Percentiles rank a stretch among this genome's conserved stretches.
Evolutionary conservation across 2,888 invertebrate species (phyloP).

Genomic region (Tenthredo distinguenda): DNA sequence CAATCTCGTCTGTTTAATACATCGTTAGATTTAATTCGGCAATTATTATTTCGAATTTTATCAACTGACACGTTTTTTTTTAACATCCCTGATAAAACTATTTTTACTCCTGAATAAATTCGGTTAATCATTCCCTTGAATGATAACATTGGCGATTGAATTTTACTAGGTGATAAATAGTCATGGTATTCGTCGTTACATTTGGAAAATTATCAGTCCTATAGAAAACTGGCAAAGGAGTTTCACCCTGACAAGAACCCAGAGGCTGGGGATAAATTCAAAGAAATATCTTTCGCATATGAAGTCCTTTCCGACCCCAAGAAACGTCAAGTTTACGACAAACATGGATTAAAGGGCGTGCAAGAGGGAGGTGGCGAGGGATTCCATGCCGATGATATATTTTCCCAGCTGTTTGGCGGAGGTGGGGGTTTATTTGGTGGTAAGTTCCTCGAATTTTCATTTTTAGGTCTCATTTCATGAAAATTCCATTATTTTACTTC

Average conservation of each 20-base stretch:
- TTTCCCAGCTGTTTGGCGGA: constrained; percentile 86
- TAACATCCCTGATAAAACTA: not conserved
- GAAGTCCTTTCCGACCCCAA: constrained; percentile 95
- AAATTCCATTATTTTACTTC: not conserved
- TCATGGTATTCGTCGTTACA: not conserved
- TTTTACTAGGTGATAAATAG: constrained; percentile 22
- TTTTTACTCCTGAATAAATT: not conserved
- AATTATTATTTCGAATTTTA: not conserved
- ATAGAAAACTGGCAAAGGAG: constrained; percentile 95
- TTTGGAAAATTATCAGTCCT: constrained; percentile 84
- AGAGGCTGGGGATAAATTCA: constrained; percentile 94
- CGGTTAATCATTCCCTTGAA: not conserved
- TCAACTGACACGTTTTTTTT: not conserved
- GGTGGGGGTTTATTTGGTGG: constrained; percentile 80
- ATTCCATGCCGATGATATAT: constrained; percentile 83
- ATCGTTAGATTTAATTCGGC: not conserved
- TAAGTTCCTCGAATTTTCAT: not conserved
- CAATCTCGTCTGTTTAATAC: not conserved
- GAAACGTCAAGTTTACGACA: constrained; percentile 92
- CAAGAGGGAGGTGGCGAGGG: constrained; percentile 86
- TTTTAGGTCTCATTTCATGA: not conserved
- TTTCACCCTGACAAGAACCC: constrained; percentile 96
- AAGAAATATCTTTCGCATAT: constrained; percentile 97
- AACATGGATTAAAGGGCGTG: constrained; percentile 91
- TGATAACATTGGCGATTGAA: not conserved